Percentiles rank a stretch among this genome's conserved stretches.
These are phyloP conservation scores for Steinernema khuongi DNA, from an alignment of 1,140 invertebrate species.

Conservation along the genomic window DNA sequence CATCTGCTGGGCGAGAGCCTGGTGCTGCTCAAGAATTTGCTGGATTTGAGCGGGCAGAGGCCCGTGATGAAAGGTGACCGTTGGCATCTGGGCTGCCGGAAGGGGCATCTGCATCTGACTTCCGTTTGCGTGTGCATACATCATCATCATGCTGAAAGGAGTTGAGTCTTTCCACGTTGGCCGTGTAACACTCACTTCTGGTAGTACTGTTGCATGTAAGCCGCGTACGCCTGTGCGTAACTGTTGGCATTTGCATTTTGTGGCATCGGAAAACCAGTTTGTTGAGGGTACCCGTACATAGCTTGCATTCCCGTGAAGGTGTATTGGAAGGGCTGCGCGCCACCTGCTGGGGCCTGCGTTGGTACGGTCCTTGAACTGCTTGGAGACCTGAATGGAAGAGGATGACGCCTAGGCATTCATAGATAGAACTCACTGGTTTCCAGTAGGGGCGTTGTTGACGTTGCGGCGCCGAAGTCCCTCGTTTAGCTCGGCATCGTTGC, in stretches of 20 bases:
- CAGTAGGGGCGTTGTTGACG: background rate
- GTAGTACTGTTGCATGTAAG: constrained; percentile 9
- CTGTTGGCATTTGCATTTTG: background rate
- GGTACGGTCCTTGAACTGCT: no score
- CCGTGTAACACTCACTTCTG: background rate
- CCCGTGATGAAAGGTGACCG: background rate
- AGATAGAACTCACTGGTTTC: background rate
- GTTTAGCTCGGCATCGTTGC: background rate
- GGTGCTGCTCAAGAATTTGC: background rate
- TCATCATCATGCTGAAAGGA: background rate
- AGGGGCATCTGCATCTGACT: background rate
- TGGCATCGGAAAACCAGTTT: background rate
- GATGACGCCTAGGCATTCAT: background rate
- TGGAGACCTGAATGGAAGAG: no score
- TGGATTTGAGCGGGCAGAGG: no score
- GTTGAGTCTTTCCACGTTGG: background rate
- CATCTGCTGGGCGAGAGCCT: background rate
- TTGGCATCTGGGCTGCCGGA: background rate
- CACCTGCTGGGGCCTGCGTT: background rate
- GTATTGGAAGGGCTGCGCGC: background rate
- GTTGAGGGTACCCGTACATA: constrained; percentile 8
- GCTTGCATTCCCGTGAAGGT: background rate
- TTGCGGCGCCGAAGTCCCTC: background rate
- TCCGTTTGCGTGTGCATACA: background rate
- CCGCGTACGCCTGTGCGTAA: background rate